phyloP scores from a whole-genome alignment of 2,113 vertebrate genomes.

The Tursiops truncatus region DNA sequence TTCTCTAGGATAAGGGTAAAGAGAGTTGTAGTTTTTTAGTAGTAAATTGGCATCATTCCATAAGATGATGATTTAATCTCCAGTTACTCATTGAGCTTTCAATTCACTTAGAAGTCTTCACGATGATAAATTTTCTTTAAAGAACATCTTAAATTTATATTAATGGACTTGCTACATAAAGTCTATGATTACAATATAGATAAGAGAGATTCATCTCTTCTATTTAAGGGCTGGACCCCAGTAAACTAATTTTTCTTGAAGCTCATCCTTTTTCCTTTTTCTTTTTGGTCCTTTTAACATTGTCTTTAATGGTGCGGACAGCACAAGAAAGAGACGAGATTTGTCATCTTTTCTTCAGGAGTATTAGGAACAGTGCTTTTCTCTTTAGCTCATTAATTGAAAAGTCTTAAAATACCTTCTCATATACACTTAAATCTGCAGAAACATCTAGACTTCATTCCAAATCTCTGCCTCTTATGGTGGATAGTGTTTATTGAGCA shows the following conservation, averaged over 20 bases:
- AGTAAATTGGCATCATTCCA: slow-evolving; percentile 24
- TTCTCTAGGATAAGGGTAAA: not conserved
- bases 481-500: not conserved
- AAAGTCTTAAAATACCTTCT: slow-evolving; percentile 11
- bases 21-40: not conserved
- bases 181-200: not conserved
- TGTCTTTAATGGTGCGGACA: not conserved
- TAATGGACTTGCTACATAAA: not conserved
- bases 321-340: not conserved
- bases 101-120: slow-evolving; percentile 41
- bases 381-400: not conserved
- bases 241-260: not conserved
- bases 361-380: not conserved
- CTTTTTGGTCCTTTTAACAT: not conserved
- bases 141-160: slow-evolving; percentile 32
- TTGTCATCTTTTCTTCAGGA: not conserved
- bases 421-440: not conserved
- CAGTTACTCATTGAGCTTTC: slow-evolving; percentile 27
- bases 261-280: not conserved
- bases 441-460: not conserved
- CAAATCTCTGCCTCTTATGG: not conserved
- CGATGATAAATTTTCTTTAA: slow-evolving; percentile 36
- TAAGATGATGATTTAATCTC: slow-evolving; percentile 45
- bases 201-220: not conserved
- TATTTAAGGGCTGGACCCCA: not conserved